A percentile compares a stretch with the other conserved stretches of the same genome.
Conservation (phyloP, 2,797 vertebrate genomes). For the Borostomias antarcticus region DNA sequence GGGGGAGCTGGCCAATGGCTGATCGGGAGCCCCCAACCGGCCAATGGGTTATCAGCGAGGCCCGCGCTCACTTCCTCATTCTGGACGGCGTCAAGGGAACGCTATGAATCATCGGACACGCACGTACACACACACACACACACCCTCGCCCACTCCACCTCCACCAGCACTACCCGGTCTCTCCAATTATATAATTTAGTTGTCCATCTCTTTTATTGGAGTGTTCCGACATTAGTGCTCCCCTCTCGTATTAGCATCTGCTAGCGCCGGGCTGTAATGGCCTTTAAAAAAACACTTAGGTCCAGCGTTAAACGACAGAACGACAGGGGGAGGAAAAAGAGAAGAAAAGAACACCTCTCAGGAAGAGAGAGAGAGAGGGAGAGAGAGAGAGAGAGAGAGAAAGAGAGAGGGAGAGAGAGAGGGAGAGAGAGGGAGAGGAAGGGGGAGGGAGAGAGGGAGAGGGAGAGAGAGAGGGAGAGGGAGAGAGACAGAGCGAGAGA, state of each 20-base stretch:
- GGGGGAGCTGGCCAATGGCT: not conserved
- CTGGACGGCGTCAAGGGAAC: slow-evolving; percentile 46
- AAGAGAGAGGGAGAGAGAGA: not conserved
- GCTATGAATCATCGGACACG: slow-evolving; percentile 70
- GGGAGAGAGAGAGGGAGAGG: slow-evolving; percentile 1
- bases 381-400: not conserved
- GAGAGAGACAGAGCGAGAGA: not conserved
- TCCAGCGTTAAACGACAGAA: slow-evolving; percentile 80
- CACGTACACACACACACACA: not conserved
- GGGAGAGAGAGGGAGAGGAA: not conserved
- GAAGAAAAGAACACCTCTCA: too few species aligned
- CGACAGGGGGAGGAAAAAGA: slow-evolving; percentile 59
- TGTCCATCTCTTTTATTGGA: slow-evolving; percentile 87
- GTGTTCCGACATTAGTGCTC: slow-evolving; percentile 84
- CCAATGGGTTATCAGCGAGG: slow-evolving; percentile 1
- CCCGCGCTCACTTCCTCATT: slow-evolving; percentile 2
- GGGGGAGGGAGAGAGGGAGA: not conserved
- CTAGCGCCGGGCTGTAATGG: slow-evolving; percentile 79
- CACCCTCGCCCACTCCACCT: not conserved
- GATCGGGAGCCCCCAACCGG: slow-evolving; percentile 3
- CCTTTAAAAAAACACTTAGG: slow-evolving; percentile 86
- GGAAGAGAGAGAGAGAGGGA: not conserved
- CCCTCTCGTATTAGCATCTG: slow-evolving; percentile 84
- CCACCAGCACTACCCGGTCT: slow-evolving; percentile 15
- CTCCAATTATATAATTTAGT: slow-evolving; percentile 85